These are phyloP conservation scores for Athalia circularis DNA, from an alignment of 2,888 invertebrate species.

Conservation along the genomic window DNA sequence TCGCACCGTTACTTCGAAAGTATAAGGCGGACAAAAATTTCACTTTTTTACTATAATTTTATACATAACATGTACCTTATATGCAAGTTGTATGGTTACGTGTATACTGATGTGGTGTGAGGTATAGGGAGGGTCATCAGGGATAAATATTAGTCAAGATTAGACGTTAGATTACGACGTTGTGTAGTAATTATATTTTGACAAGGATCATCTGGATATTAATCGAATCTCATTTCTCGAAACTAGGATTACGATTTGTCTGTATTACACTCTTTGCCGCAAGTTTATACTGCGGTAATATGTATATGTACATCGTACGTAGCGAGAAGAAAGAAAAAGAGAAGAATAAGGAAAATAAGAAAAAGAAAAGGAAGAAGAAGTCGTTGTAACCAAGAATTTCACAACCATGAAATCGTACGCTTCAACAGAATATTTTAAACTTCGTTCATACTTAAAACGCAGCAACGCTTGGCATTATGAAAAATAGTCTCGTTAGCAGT, in stretches of 20 bases:
- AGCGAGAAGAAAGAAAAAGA: constrained; percentile 26
- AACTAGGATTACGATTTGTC: constrained; percentile 71
- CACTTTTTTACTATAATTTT: no score
- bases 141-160: constrained; percentile 71
- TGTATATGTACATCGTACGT: constrained; percentile 14
- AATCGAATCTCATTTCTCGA: constrained; percentile 68
- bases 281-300: neutral
- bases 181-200: constrained; percentile 65
- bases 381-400: constrained; percentile 47
- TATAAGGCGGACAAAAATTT: no score
- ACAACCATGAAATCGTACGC: constrained; percentile 41
- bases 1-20: no score
- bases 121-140: constrained; percentile 1
- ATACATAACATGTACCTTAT: no score
- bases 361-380: constrained; percentile 52
- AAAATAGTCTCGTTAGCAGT: constrained; percentile 39
- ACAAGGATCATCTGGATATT: constrained; percentile 71
- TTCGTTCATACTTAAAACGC: neutral
- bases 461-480: constrained; percentile 9
- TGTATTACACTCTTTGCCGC: constrained; percentile 61
- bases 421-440: constrained; percentile 36
- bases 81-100: constrained; percentile 18
- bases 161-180: constrained; percentile 55
- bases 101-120: neutral
- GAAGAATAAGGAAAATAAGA: constrained; percentile 45